These are phyloP conservation scores for Varecia variegata DNA, from an alignment of 2,797 vertebrate species.

Conservation along the genomic window DNA sequence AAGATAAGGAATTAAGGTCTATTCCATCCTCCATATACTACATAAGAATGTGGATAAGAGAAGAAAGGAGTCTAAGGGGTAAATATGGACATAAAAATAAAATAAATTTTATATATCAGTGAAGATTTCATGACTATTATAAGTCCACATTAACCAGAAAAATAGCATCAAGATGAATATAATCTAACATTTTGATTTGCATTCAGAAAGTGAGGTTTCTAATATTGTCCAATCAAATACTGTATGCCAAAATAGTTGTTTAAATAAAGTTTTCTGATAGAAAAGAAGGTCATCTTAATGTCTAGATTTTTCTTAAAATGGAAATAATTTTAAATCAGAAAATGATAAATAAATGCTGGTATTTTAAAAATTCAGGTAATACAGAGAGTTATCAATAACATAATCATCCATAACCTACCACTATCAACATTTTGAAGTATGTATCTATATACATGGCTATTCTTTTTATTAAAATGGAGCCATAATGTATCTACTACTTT, in stretches of 20 bases:
- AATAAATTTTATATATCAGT: neutral
- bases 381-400: conserved; percentile 9
- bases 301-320: neutral
- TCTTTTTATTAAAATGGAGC: conserved; percentile 63
- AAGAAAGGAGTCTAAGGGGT: neutral
- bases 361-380: neutral
- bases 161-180: neutral
- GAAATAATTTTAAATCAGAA: conserved; percentile 3
- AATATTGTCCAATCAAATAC: neutral
- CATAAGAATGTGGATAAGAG: neutral
- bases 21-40: neutral
- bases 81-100: conserved; percentile 28
- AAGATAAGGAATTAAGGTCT: neutral
- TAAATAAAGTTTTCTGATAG: neutral
- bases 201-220: conserved; percentile 1
- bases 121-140: neutral
- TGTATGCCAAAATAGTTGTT: neutral
- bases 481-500: conserved; percentile 41
- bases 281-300: neutral
- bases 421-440: conserved; percentile 33
- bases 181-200: neutral
- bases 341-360: neutral
- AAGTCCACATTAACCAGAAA: conserved; percentile 22
- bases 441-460: conserved; percentile 38
- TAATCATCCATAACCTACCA: neutral